Conservation (phyloP, 2,888 invertebrate genomes). For the Ametastegia equiseti region DNA sequence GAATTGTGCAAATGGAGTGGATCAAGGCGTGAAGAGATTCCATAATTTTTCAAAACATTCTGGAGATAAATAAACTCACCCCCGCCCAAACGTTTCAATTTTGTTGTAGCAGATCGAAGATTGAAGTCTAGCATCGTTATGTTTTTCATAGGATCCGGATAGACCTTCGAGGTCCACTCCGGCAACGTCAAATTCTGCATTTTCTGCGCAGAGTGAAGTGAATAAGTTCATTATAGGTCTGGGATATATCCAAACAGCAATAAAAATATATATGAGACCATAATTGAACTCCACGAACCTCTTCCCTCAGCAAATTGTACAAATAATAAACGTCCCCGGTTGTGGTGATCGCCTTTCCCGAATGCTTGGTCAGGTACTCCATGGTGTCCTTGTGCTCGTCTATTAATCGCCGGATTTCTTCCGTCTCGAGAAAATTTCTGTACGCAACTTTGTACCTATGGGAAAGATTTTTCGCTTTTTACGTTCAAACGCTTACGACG, state of each 20-base stretch:
- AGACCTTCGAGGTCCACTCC: constrained; percentile 74
- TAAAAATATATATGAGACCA: too few species aligned
- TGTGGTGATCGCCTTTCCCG: constrained; percentile 68
- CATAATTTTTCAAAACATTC: background rate
- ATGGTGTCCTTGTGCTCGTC: constrained; percentile 71
- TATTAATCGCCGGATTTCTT: constrained; percentile 66
- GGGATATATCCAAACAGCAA: too few species aligned
- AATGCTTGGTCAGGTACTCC: constrained; percentile 71
- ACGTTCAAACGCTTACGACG: background rate
- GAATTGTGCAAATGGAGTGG: too few species aligned
- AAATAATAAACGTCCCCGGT: constrained; percentile 70
- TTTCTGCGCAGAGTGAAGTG: constrained; percentile 58
- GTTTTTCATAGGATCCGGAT: constrained; percentile 71
- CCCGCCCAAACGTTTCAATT: constrained; percentile 73
- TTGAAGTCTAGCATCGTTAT: constrained; percentile 74
- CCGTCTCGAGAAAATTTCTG: constrained; percentile 57
- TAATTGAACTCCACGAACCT: too few species aligned
- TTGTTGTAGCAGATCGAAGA: constrained; percentile 69
- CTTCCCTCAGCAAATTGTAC: constrained; percentile 73
- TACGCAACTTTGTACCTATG: constrained; percentile 68
- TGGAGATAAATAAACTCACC: constrained; percentile 61
- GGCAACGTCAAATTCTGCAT: constrained; percentile 73
- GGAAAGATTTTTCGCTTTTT: constrained; percentile 18
- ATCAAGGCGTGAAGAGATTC: too few species aligned
- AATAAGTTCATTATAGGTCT: constrained; percentile 7